Conservation (phyloP, 2,888 invertebrate genomes). For the Prostheceraeus crozeri region DNA sequence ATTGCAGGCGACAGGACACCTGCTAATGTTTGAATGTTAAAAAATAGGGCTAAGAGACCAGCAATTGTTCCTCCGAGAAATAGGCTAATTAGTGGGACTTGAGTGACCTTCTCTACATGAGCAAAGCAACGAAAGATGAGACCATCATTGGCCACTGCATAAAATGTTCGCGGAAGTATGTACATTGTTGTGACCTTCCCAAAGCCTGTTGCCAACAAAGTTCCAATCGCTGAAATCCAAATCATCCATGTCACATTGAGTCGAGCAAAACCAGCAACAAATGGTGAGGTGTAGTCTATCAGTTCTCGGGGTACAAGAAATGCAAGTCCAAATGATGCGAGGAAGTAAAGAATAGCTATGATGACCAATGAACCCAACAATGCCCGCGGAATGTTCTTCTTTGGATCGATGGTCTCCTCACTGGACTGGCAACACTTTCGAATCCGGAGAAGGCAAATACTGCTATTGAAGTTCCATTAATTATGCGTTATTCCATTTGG, state of each 20-base stretch:
- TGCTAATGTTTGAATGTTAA: constrained; percentile 36
- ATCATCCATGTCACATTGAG: constrained; percentile 9
- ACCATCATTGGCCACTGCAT: constrained; percentile 38
- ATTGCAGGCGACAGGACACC: constrained; percentile 37
- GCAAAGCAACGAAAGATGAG: constrained; percentile 35
- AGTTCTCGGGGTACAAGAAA: constrained; percentile 29
- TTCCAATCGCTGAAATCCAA: constrained; percentile 33
- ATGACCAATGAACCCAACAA: constrained; percentile 34
- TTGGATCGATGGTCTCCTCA: constrained; percentile 39
- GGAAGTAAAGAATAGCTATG: constrained; percentile 34
- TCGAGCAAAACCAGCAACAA: constrained; percentile 33
- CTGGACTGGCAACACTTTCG: constrained; percentile 35
- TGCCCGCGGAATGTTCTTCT: constrained; percentile 32
- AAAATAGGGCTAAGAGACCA: constrained; percentile 30
- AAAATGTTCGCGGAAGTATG: constrained; percentile 34
- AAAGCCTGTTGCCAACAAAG: constrained; percentile 37
- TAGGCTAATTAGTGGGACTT: constrained; percentile 33
- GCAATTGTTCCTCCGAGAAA: constrained; percentile 32
- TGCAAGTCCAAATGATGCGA: constrained; percentile 33
- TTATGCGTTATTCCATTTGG: constrained; percentile 30
- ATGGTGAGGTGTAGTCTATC: constrained; percentile 34
- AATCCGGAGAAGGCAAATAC: constrained; percentile 39
- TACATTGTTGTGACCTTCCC: constrained; percentile 32
- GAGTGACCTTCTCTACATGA: constrained; percentile 20
- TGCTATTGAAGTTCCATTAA: constrained; percentile 34